Base-by-base conservation (phyloP, 2,113 vertebrate species). In the Anhinga rufa region DNA sequence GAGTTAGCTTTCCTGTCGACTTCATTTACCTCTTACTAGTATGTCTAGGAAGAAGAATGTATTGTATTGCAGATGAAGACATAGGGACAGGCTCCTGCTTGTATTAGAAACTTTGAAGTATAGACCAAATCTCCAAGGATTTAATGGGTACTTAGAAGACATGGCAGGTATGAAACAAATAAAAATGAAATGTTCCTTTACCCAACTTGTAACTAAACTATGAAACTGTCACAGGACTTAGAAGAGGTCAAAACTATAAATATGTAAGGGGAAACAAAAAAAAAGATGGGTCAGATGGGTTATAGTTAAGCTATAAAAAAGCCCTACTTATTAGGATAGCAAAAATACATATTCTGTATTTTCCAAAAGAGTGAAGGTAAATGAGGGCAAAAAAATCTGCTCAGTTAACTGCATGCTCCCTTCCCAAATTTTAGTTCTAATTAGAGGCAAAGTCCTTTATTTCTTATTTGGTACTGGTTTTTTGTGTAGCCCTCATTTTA, bases 221-320 rank as follows among this genome's bases (percentile, higher is more conserved):
- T 89, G 89, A 72, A 68, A 44, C 60, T 79, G 77, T 92, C 86
- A 70, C 77, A 86, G 80, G 91, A 91, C 80, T 84, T 49, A 25
- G 49, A 77, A 51, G 79, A 92, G 74, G 48, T 93, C 94, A 86
- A 68, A 94, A 28, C 70, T 92, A 72, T 90, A 91, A 92, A 89
- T 94, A 93, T 16, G 38, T n/a, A 46, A 85, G 15, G 34, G 6
- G 4, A 12, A n/a, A n/a, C n/a, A 34, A 26, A 48, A 38, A 52
- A 46, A 57, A 36, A 58, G 26, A 42, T 82, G 64, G 54, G 51
- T 89, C 86, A 92, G 65, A 91, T 86, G 57, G 52, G 17, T 71
- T 72, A 48, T 12, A 40, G 28, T 75, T 86, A 88, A 55, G 42
- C 82, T 90, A 28, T 76, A 65, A 82, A 17, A 10, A 22, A 4